Percentiles rank a stretch among this genome's conserved stretches.
Conservation (phyloP, 35 echinoderm and acorn worm species). For the Strongylocentrotus purpuratus region DNA sequence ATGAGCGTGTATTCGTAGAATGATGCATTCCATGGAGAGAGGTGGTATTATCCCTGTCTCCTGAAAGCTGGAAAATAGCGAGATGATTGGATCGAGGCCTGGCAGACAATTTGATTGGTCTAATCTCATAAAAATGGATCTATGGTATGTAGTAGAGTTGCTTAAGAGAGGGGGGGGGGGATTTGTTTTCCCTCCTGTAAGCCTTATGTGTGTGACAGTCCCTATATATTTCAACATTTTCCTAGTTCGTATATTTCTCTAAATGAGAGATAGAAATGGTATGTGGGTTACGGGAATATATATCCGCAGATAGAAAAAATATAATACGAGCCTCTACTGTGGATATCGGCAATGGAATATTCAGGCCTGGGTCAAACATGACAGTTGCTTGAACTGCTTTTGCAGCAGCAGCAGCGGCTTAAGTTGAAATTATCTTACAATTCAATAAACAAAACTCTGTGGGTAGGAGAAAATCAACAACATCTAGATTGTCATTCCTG, state of each 20-base stretch:
- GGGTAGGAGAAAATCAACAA: background rate
- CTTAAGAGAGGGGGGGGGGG: background rate
- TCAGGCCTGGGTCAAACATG: background rate
- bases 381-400: background rate
- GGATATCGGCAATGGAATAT: background rate
- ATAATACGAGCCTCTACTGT: background rate
- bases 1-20: background rate
- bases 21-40: background rate
- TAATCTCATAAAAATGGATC: background rate
- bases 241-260: no score
- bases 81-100: background rate
- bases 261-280: no score
- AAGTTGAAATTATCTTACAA: background rate
- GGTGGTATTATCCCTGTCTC: background rate
- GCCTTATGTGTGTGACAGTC: no score
- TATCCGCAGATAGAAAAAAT: background rate
- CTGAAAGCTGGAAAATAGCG: background rate
- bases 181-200: background rate
- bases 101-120: background rate
- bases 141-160: background rate
- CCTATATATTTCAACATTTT: no score
- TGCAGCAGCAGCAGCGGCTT: background rate
- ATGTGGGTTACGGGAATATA: no score
- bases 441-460: slow-evolving; percentile 1
- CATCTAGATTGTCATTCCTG: background rate